Percentiles rank a stretch among this genome's conserved stretches.
These are phyloP conservation scores for Lucinisca nassula DNA, from an alignment of 2,888 invertebrate genomes.

Conservation along the genomic window DNA sequence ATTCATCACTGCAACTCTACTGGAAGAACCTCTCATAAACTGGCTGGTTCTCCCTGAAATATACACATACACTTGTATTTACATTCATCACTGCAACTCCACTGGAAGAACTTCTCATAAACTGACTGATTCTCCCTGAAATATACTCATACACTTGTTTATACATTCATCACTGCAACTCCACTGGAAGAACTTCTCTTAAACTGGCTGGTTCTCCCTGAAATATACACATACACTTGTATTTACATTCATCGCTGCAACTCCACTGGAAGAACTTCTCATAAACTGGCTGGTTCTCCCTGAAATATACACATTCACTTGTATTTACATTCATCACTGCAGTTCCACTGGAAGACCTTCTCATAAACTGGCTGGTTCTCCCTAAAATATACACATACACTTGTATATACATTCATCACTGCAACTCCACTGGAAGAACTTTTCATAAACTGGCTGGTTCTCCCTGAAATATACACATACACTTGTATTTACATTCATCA, in stretches of 20 bases:
- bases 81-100: slow-evolving; percentile 97
- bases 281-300: slow-evolving; percentile 73
- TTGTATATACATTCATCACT: slow-evolving; percentile 95
- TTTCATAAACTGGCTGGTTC: slow-evolving; percentile 76
- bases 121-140: slow-evolving; percentile 71
- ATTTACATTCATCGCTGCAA: slow-evolving; percentile 96
- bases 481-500: slow-evolving; percentile 96
- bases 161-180: slow-evolving; percentile 95
- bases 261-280: slow-evolving; percentile 90
- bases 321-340: slow-evolving; percentile 96
- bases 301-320: slow-evolving; percentile 95
- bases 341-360: slow-evolving; percentile 91
- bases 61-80: slow-evolving; percentile 97
- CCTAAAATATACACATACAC: slow-evolving; percentile 98
- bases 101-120: slow-evolving; percentile 87
- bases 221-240: slow-evolving; percentile 96
- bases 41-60: slow-evolving; percentile 72
- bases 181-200: slow-evolving; percentile 90
- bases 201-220: slow-evolving; percentile 73
- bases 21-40: slow-evolving; percentile 72
- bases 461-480: slow-evolving; percentile 97
- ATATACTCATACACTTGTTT: slow-evolving; percentile 98
- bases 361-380: slow-evolving; percentile 76
- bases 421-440: slow-evolving; percentile 92
- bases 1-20: slow-evolving; percentile 97